These are phyloP conservation scores for Neoitamus cyanurus DNA, from an alignment of 2,888 invertebrate genomes.

Conservation along the genomic window DNA sequence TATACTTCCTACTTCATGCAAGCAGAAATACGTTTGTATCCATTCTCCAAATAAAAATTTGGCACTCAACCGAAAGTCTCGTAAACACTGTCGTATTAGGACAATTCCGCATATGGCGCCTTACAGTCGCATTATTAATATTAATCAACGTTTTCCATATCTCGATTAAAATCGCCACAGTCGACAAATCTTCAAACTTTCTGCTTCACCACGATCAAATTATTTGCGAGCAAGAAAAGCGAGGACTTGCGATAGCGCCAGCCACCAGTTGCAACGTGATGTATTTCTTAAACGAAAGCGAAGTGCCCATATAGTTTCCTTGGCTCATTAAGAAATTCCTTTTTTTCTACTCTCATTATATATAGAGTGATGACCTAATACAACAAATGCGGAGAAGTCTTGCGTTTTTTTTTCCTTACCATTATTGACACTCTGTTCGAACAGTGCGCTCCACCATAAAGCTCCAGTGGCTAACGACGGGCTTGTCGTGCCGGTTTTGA, in stretches of 20 bases:
- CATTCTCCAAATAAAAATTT: not conserved
- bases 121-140: not conserved
- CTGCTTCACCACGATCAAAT: not conserved
- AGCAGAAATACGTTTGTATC: not conserved
- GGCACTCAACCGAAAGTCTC: not conserved
- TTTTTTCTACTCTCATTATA: not conserved
- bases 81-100: not conserved
- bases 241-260: not conserved
- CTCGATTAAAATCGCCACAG: not conserved
- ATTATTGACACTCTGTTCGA: conserved; percentile 26
- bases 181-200: not conserved
- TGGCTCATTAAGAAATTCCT: not conserved
- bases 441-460: not conserved
- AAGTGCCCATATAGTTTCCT: not conserved
- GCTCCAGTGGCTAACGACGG: conserved; percentile 7
- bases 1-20: no score
- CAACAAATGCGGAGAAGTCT: conserved; percentile 22
- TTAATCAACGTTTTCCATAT: not conserved
- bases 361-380: conserved; percentile 40
- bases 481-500: conserved; percentile 24
- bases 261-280: not conserved
- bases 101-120: not conserved
- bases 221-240: not conserved
- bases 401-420: conserved; percentile 9
- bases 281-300: conserved; percentile 5